Base-by-base conservation (phyloP, 2,113 vertebrate genomes). In the Acrocephalus kingi region DNA sequence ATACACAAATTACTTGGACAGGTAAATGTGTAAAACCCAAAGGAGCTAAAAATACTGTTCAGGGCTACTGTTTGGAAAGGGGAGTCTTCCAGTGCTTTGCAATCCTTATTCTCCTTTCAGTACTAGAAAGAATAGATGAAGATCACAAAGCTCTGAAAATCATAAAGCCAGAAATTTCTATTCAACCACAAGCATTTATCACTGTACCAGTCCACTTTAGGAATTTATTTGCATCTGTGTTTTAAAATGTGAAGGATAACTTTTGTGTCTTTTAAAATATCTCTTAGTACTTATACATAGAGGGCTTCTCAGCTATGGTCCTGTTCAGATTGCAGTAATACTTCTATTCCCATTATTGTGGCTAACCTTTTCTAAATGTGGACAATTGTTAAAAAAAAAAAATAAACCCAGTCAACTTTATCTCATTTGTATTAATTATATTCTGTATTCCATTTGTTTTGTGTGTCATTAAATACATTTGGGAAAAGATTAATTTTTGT, bases 381-480 rank as follows among this genome's bases (percentile, higher is more conserved):
- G 68, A 63, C 16, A 54, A 43, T 22, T 25, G 28, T 39, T 15
- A 2, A 39, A 54, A 39, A 28, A 49, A n/a, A 15, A 33, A 30
- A n/a, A 9, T 7, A 15, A 5, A 11, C 6, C 0, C 9, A 67
- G 15, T 3, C 23, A 41, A 3, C 20, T 81, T 92, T 66, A 37
- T 55, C 39, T 51, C 0, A 23, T 89, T 94, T 86, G 3, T 56
- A 88, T 84, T 88, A 80, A 72, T 87, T 90, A 56, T 67, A 74
- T 35, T 77, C 15, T 92, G 19, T 64, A 69, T 84, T 77, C 4
- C 24, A 61, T 87, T 95, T 92, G 6, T 37, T 96, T 86, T 78
- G 12, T 78, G 30, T 86, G 27, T 52, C 68, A 84, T 75, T 72
- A 89, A 81, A 86, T 67, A 51, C 27, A 56, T 55, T 80, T 87